Evolutionary conservation across 2,888 invertebrate species (phyloP).

Genomic region (Anodontia alba): DNA sequence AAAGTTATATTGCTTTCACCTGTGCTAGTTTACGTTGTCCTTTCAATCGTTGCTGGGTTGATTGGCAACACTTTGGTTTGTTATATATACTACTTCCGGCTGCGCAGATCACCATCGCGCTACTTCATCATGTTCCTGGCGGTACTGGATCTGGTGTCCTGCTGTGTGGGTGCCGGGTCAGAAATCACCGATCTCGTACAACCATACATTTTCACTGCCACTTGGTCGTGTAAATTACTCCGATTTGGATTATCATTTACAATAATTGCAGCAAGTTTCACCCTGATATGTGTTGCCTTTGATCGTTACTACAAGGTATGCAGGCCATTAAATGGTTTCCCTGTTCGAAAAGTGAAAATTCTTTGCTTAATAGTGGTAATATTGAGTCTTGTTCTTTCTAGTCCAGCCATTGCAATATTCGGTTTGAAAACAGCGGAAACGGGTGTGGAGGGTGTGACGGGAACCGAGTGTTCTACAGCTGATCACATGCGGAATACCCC

Average conservation of each 20-base stretch:
- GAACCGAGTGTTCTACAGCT: conserved; percentile 71
- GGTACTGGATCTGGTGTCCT: conserved; percentile 71
- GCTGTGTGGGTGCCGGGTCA: conserved; percentile 70
- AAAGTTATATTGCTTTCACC: conserved; percentile 65
- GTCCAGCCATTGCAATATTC: conserved; percentile 71
- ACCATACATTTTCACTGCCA: conserved; percentile 67
- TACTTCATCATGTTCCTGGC: conserved; percentile 76
- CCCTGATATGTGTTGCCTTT: conserved; percentile 74
- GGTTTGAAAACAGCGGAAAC: conserved; percentile 66
- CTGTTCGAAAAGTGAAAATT: conserved; percentile 66
- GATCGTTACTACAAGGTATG: conserved; percentile 77
- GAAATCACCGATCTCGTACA: conserved; percentile 72
- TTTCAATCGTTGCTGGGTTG: conserved; percentile 66
- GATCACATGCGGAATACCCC: conserved; percentile 61
- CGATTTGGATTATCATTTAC: conserved; percentile 71
- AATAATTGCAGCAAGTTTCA: conserved; percentile 71
- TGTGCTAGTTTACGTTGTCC: conserved; percentile 64
- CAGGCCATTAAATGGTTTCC: conserved; percentile 70
- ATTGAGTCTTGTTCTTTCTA: conserved; percentile 64
- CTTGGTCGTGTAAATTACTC: conserved; percentile 72
- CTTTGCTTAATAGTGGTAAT: conserved; percentile 64
- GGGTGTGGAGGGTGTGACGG: conserved; percentile 48
- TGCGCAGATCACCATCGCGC: conserved; percentile 73
- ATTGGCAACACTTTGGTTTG: conserved; percentile 74
- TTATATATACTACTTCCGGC: conserved; percentile 72